Conservation (phyloP, 2,888 invertebrate genomes). For the Tenodera sinensis region DNA sequence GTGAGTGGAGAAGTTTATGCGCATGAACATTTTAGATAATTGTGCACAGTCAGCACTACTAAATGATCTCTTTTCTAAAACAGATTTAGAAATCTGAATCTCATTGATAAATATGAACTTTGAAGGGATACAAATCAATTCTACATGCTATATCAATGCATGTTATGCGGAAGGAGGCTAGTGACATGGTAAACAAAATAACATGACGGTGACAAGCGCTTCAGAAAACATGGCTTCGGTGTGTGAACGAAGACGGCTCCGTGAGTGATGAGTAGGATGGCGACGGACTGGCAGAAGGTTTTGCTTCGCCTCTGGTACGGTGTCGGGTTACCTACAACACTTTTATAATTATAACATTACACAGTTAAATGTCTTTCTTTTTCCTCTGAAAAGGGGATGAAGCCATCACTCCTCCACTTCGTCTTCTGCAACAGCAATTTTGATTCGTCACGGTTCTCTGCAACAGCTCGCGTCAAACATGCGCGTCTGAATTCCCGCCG, state of each 20-base stretch:
- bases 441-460: constrained; percentile 9
- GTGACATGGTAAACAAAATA: too few species aligned
- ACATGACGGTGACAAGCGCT: neutral
- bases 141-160: too few species aligned
- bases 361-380: neutral
- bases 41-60: too few species aligned
- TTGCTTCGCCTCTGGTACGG: neutral
- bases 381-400: neutral
- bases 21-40: too few species aligned
- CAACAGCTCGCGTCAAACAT: neutral
- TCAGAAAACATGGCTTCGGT: neutral
- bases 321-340: neutral
- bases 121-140: too few species aligned
- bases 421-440: neutral
- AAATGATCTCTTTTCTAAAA: too few species aligned
- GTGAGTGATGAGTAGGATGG: neutral
- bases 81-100: too few species aligned
- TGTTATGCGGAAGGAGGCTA: too few species aligned
- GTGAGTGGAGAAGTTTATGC: too few species aligned
- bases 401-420: neutral
- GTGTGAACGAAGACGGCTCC: neutral
- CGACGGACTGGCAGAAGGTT: neutral
- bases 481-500: neutral
- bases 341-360: neutral
- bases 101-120: too few species aligned